Evolutionary conservation across 35 echinoderm and acorn worm species (phyloP).

Genomic region (Amphiura filiformis): DNA sequence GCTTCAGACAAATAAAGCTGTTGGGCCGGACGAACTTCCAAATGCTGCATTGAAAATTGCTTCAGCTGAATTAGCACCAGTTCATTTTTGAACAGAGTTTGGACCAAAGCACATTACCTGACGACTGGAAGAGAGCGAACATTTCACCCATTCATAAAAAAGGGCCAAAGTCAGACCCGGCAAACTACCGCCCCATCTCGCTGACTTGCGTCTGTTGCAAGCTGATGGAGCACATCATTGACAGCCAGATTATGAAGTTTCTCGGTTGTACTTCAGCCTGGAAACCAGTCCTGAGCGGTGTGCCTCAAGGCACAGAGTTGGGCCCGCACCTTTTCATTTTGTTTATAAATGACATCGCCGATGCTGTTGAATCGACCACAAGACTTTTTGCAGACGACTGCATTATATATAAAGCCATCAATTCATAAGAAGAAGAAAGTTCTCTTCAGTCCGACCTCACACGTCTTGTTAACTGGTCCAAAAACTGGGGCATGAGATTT

Average conservation of each 20-base stretch:
- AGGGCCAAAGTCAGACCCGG: background rate
- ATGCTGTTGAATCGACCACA: too few species aligned
- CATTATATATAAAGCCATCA: too few species aligned
- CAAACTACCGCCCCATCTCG: constrained; percentile 46
- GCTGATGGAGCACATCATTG: constrained; percentile 44
- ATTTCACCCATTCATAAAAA: constrained; percentile 37
- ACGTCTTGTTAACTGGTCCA: too few species aligned
- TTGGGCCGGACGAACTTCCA: constrained; percentile 6
- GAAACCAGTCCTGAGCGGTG: too few species aligned
- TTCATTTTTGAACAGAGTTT: constrained; percentile 26
- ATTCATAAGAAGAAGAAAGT: too few species aligned
- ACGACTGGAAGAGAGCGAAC: constrained; percentile 35
- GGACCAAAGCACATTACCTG: background rate
- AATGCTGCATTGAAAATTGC: constrained; percentile 13
- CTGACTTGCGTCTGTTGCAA: constrained; percentile 37
- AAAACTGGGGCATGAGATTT: too few species aligned
- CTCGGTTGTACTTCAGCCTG: too few species aligned
- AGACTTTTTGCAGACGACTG: too few species aligned
- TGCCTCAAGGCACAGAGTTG: too few species aligned
- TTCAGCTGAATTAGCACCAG: background rate
- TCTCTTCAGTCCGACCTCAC: too few species aligned
- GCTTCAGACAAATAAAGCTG: constrained; percentile 3
- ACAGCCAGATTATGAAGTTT: constrained; percentile 33
- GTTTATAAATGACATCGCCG: too few species aligned
- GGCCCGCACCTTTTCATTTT: too few species aligned